These are phyloP conservation scores for Crenichthys baileyi DNA, from an alignment of 2,797 vertebrate species.

Conservation along the genomic window DNA sequence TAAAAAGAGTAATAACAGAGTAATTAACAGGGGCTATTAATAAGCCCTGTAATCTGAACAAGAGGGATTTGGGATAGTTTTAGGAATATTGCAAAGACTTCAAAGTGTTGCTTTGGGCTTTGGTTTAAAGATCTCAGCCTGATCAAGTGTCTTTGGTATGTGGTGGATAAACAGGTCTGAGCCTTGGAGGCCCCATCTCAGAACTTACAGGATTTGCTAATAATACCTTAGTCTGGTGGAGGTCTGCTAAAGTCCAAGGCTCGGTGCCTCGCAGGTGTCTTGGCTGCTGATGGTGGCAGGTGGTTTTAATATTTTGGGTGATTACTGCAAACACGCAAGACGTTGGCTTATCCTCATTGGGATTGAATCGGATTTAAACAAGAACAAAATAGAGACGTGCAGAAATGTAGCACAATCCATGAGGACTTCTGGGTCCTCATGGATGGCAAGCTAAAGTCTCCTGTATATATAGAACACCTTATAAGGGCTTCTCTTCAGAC, in stretches of 20 bases:
- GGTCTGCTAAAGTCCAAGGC: neutral
- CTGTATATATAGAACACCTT: neutral
- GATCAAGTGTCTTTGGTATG: neutral
- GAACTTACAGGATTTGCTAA: neutral
- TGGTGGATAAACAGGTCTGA: conserved; percentile 13
- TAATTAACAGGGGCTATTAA: neutral
- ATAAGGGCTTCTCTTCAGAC: neutral
- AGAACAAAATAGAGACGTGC: neutral
- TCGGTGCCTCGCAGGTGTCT: conserved; percentile 3
- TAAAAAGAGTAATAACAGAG: neutral
- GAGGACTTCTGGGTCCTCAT: neutral
- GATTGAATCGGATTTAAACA: neutral
- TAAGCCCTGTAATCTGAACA: neutral
- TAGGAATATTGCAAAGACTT: neutral
- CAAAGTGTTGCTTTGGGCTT: neutral
- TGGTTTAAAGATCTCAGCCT: conserved; percentile 3
- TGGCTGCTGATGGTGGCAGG: neutral
- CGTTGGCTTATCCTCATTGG: neutral
- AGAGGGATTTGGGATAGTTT: neutral
- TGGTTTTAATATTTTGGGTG: conserved; percentile 1
- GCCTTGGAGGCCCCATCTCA: conserved; percentile 5
- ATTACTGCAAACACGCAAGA: neutral
- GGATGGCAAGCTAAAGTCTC: neutral
- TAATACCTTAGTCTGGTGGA: conserved; percentile 1
- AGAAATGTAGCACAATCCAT: neutral